A percentile compares a stretch with the other conserved stretches of the same genome.
These are phyloP conservation scores for Atopsyche davidsoni DNA, from an alignment of 1,140 invertebrate genomes.

Conservation along the genomic window DNA sequence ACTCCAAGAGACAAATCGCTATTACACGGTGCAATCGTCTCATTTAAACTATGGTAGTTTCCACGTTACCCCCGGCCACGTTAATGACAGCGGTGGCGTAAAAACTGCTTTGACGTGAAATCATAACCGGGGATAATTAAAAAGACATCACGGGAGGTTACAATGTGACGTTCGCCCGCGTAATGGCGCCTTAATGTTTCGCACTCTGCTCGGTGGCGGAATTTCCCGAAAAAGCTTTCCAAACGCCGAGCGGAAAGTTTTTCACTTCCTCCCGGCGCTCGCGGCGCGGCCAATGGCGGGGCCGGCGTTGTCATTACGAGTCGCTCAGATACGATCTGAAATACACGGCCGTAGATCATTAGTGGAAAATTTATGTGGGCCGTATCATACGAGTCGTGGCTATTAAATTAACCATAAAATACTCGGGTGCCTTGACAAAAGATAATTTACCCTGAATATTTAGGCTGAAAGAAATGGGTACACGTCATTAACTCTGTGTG, in stretches of 20 bases:
- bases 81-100: too few species aligned
- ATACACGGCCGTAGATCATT: constrained; percentile 14
- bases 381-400: constrained; percentile 14
- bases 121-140: background rate
- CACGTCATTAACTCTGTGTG: too few species aligned
- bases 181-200: constrained; percentile 14
- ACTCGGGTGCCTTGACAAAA: constrained; percentile 13
- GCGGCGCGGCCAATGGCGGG: constrained; percentile 13
- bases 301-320: constrained; percentile 16
- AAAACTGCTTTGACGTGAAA: too few species aligned
- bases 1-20: too few species aligned
- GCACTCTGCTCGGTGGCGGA: constrained; percentile 9
- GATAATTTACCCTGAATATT: constrained; percentile 11
- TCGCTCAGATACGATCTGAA: constrained; percentile 15
- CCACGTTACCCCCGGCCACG: too few species aligned
- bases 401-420: constrained; percentile 23
- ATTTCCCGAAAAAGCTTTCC: constrained; percentile 10
- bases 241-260: constrained; percentile 15
- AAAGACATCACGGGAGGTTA: background rate
- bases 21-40: too few species aligned
- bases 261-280: constrained; percentile 16
- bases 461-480: constrained; percentile 12
- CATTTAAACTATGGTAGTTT: too few species aligned
- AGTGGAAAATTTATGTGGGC: constrained; percentile 18
- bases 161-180: background rate